A percentile compares a stretch with the other conserved stretches of the same genome.
Evolutionary conservation across 2,888 invertebrate species (phyloP).

Genomic region (Invenusta paracnida): DNA sequence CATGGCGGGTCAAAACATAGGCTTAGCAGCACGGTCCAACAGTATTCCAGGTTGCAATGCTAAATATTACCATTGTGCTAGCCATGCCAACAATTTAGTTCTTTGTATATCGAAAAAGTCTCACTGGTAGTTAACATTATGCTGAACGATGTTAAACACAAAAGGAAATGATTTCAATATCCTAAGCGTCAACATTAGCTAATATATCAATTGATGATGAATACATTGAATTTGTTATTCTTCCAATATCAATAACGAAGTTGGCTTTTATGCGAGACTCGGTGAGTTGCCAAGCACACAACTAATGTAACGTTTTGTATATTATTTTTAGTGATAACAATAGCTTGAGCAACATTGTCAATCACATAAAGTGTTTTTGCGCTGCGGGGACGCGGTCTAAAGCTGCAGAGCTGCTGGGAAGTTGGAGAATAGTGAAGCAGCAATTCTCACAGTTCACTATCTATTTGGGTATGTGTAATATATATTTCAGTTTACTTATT

Average conservation of each 20-base stretch:
- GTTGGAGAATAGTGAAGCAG: neutral
- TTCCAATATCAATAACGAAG: neutral
- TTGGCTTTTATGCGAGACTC: neutral
- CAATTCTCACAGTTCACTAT: neutral
- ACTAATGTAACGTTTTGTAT: neutral
- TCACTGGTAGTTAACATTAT: neutral
- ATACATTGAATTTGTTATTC: neutral
- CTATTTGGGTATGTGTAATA: neutral
- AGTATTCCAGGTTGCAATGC: neutral
- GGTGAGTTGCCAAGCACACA: conserved; percentile 3
- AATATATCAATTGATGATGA: neutral
- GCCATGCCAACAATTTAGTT: neutral
- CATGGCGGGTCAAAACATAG: conserved; percentile 2
- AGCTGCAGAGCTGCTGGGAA: neutral
- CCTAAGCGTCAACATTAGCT: neutral
- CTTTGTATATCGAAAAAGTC: neutral
- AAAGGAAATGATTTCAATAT: neutral
- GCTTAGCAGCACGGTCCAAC: neutral
- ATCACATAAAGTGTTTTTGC: neutral
- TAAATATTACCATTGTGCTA: conserved; percentile 3
- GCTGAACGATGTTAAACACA: neutral
- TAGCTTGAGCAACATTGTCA: neutral
- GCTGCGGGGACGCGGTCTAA: neutral
- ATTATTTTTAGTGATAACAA: neutral
- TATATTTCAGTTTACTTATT: neutral